These are phyloP conservation scores for Eristalinus aeneus DNA, from an alignment of 2,888 invertebrate genomes.

Conservation along the genomic window DNA sequence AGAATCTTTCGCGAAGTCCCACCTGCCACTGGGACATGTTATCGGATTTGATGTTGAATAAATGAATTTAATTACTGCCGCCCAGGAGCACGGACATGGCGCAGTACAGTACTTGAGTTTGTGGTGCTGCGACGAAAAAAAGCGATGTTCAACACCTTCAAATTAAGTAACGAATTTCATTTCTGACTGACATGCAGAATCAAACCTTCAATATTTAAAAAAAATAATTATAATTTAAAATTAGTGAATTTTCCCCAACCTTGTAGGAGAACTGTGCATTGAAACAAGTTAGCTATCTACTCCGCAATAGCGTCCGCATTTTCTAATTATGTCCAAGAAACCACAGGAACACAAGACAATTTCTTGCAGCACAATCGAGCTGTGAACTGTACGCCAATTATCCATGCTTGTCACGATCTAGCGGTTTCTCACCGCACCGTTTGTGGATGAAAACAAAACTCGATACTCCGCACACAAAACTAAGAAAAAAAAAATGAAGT, in stretches of 20 bases:
- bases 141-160: too few relatives aligned
- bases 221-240: too few relatives aligned
- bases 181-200: too few relatives aligned
- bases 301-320: neutral
- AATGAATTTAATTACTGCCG: constrained; percentile 52
- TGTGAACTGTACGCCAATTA: neutral
- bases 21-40: constrained; percentile 22
- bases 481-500: neutral
- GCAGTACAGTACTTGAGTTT: neutral
- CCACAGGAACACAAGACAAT: neutral
- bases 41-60: constrained; percentile 31
- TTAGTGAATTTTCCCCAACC: too few relatives aligned
- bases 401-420: neutral
- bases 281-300: neutral
- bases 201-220: too few relatives aligned
- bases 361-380: neutral
- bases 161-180: too few relatives aligned
- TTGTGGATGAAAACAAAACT: neutral
- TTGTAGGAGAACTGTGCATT: too few relatives aligned
- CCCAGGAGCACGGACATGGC: neutral
- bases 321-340: neutral
- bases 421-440: neutral
- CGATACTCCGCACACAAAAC: neutral
- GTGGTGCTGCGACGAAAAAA: too few relatives aligned
- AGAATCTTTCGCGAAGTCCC: constrained; percentile 3